Evolutionary conservation across 2,888 invertebrate genomes (phyloP), one percentile per base, ranked within the genome.

Genomic region (Odiellus spinosus): DNA sequence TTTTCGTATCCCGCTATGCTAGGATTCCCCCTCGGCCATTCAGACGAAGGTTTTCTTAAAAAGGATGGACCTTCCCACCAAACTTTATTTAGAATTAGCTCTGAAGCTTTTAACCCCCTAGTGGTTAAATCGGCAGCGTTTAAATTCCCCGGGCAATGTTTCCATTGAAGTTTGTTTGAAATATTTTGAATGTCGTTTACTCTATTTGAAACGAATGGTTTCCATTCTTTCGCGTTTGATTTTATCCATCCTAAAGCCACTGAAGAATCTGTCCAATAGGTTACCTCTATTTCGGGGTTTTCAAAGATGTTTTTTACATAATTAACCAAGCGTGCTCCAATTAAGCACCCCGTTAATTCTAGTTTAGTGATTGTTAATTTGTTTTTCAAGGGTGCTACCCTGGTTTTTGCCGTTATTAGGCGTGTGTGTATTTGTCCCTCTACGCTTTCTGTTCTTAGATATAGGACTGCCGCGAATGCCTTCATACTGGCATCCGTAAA

Each of bases 41-140:
- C 15, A 20, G 26, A 12, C 14, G 39, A 14, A 19, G 14, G 21
- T 12, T 45, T 19, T 15, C 5, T 12, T n/a, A 56, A 45, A 51
- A 56, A 59, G 15, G 21, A 1, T 1, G 59, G 59, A 4, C 59
- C 61, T 6, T 50, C 34, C 55, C 54, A 57, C 59, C 59, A 61
- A 1, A 53, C 12, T 3, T 33, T 6, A n/a, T 46, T 33, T 2
- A 39, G 15, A 5, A 40, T 12, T 6, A 56, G 40, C 12, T 53
- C 46, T 1, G 35, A 18, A 2, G 51, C 44, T 6, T 45, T 12
- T 14, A 55, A 3, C 11, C 59, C 60, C 39, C 59, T 20, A 10
- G 57, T 57, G 2, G 55, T 50, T 6, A 53, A 45, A 47, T 61
- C 61, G 3, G 60, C 61, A 2, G 61, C 59, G 47, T 61, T 62